Percentiles rank a stretch among this genome's conserved stretches.
phyloP scores from a whole-genome alignment of 2,888 invertebrate genomes.

The Acanthosepion esculentum region DNA sequence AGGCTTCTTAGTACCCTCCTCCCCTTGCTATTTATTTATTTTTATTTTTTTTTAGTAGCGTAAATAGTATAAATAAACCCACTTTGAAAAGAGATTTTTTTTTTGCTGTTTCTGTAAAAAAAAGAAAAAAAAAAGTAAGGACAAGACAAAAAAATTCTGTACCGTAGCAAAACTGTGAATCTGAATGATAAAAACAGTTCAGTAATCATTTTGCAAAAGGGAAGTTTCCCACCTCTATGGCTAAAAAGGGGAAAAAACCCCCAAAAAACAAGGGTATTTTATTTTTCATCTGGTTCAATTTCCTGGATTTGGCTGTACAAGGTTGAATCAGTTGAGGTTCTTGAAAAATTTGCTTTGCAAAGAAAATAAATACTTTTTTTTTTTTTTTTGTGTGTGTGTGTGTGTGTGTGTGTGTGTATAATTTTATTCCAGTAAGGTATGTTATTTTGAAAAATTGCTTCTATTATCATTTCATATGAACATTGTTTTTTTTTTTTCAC shows the following conservation, averaged over 20 bases:
- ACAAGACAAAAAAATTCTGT: too few species aligned
- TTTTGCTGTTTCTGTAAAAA: neutral
- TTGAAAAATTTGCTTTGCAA: neutral
- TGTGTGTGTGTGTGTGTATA: neutral
- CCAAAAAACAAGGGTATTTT: neutral
- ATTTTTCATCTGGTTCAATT: neutral
- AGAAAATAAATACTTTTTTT: neutral
- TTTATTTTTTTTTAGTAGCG: neutral
- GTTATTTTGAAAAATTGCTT: neutral
- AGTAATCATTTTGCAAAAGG: too few species aligned
- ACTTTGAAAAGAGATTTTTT: neutral
- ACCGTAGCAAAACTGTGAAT: too few species aligned
- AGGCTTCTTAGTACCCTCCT: too few species aligned
- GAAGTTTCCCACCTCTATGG: neutral
- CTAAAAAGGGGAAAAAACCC: neutral
- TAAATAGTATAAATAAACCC: neutral
- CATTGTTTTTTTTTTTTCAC: neutral
- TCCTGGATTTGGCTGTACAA: neutral
- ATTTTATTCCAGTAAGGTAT: neutral
- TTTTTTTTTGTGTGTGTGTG: too few species aligned
- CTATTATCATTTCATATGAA: neutral
- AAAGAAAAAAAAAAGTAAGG: too few species aligned
- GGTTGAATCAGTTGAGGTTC: neutral
- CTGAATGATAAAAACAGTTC: too few species aligned
- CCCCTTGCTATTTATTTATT: neutral